Evolutionary conservation across 2,888 invertebrate genomes (phyloP).

Genomic region (Serripes groenlandicus): DNA sequence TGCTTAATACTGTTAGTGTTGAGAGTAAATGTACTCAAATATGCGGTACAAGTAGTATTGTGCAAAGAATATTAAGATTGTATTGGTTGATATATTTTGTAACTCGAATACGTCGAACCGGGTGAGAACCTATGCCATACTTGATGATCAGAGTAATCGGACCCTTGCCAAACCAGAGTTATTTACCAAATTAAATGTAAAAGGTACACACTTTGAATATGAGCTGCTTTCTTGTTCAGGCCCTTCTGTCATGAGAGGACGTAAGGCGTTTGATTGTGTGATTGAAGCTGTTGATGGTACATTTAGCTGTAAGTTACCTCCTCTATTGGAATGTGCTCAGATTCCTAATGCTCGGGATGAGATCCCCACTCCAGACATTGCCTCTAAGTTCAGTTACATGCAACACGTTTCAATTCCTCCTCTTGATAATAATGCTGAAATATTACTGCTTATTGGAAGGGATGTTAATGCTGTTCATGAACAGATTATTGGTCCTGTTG

Average conservation of each 20-base stretch:
- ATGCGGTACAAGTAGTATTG: conserved; percentile 27
- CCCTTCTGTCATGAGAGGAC: not conserved
- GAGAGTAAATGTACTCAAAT: conserved; percentile 15
- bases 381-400: conserved; percentile 20
- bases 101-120: not conserved
- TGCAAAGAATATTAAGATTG: conserved; percentile 36
- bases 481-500: conserved; percentile 35
- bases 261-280: conserved; percentile 19
- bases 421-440: conserved; percentile 4
- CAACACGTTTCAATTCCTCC: conserved; percentile 19
- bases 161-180: conserved; percentile 20
- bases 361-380: conserved; percentile 38
- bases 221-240: conserved; percentile 22
- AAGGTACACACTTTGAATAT: not conserved
- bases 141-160: conserved; percentile 37
- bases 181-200: not conserved
- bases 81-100: conserved; percentile 20
- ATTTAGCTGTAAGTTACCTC: conserved; percentile 28
- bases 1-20: not conserved
- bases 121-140: conserved; percentile 26
- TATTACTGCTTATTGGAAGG: conserved; percentile 30
- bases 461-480: conserved; percentile 32
- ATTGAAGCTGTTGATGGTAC: conserved; percentile 22
- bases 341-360: conserved; percentile 36
- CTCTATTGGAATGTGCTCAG: conserved; percentile 56